These are phyloP conservation scores for Garrulus glandarius DNA, from an alignment of 2,797 vertebrate species.

Conservation along the genomic window DNA sequence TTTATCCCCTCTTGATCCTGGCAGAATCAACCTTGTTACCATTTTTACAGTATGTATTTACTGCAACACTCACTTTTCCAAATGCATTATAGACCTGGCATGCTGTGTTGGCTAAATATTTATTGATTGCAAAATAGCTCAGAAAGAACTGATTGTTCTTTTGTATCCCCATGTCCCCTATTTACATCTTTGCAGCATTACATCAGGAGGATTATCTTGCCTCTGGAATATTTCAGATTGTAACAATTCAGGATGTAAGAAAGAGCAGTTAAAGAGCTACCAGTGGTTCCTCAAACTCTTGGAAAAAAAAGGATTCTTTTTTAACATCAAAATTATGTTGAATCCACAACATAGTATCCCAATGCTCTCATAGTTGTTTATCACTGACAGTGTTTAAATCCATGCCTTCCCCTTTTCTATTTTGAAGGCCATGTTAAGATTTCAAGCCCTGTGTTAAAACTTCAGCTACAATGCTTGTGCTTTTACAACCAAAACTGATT, in stretches of 20 bases:
- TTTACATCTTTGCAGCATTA: background rate
- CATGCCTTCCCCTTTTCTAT: rapidly evolving
- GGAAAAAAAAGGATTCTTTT: background rate
- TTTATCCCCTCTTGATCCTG: background rate
- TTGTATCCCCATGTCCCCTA: background rate
- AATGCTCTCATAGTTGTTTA: background rate
- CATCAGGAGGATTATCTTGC: background rate
- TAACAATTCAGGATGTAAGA: background rate
- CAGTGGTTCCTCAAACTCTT: background rate
- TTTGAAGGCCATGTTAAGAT: background rate
- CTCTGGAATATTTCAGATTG: background rate
- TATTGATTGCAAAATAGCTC: background rate
- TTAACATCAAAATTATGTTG: background rate
- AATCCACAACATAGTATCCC: background rate
- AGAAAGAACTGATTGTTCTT: conserved; percentile 29
- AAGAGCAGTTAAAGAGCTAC: background rate
- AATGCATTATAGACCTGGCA: background rate
- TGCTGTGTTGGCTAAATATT: background rate
- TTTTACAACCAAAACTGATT: background rate
- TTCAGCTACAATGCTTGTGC: background rate
- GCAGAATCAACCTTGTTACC: background rate
- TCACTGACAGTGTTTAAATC: background rate
- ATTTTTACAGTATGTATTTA: background rate
- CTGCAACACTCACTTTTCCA: background rate
- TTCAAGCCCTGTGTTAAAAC: background rate